Evolutionary conservation across 2,888 invertebrate genomes (phyloP).

Genomic region (Acanthacorydalis orientalis): DNA sequence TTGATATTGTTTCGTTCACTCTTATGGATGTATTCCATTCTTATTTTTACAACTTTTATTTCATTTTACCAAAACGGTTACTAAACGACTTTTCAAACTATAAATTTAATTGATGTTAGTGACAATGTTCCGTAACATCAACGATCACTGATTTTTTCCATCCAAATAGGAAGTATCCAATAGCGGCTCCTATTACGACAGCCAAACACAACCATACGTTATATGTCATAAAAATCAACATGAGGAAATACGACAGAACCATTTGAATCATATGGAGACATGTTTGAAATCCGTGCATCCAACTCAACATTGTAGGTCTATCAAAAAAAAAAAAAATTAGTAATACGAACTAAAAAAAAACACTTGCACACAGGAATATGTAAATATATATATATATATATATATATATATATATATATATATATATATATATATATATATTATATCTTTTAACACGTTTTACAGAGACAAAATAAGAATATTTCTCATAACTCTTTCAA

Average conservation of each 20-base stretch:
- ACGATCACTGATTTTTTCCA: constrained; percentile 90
- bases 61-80: too few species aligned
- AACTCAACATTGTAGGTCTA: constrained; percentile 73
- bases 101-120: constrained; percentile 36
- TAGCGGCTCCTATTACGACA: constrained; percentile 73
- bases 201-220: constrained; percentile 86
- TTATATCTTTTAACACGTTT: too few species aligned
- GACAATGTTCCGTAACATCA: constrained; percentile 91
- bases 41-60: too few species aligned
- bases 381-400: too few species aligned
- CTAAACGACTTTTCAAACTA: background rate
- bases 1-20: too few species aligned
- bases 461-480: too few species aligned
- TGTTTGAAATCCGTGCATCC: constrained; percentile 73
- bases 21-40: too few species aligned
- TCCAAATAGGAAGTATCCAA: constrained; percentile 88
- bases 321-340: constrained; percentile 14
- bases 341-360: background rate
- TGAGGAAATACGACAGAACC: constrained; percentile 78
- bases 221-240: constrained; percentile 96
- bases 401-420: too few species aligned
- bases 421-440: too few species aligned
- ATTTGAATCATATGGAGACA: constrained; percentile 79
- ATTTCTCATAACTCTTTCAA: too few species aligned
- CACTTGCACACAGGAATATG: background rate